Percentiles rank a stretch among this genome's conserved stretches.
Evolutionary conservation across 2,113 vertebrate species (phyloP).

Genomic region (Dolichotis patagonum): DNA sequence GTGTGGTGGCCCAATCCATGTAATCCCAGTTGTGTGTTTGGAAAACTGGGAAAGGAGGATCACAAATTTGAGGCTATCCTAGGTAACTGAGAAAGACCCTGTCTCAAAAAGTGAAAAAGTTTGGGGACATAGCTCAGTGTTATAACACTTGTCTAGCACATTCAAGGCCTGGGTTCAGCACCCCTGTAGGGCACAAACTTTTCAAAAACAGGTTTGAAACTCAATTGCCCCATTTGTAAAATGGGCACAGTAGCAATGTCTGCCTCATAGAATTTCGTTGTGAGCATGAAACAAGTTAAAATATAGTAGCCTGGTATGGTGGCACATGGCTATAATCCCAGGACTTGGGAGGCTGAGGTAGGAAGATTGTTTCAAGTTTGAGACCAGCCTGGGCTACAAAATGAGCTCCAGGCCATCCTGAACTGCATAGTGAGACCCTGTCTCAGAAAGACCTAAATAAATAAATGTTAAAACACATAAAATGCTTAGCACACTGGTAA

Average conservation of each 20-base stretch:
- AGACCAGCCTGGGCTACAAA: too few relatives aligned
- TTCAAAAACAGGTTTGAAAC: neutral
- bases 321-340: too few relatives aligned
- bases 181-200: neutral
- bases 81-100: neutral
- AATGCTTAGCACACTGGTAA: neutral
- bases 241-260: neutral
- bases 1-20: neutral
- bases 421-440: too few relatives aligned
- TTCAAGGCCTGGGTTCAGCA: neutral
- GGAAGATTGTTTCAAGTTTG: too few relatives aligned
- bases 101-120: neutral
- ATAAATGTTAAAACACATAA: constrained; percentile 20
- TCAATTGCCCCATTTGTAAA: neutral
- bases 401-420: too few relatives aligned
- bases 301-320: neutral
- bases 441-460: too few relatives aligned
- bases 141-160: neutral
- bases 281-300: constrained; percentile 34
- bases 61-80: neutral
- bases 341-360: too few relatives aligned
- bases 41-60: neutral
- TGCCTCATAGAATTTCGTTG: neutral
- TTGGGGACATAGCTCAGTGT: neutral
- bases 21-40: neutral